These are phyloP conservation scores for Oscarella lobularis DNA, from an alignment of 37 sponge, comb jelly and placozoan species.

Conservation along the genomic window DNA sequence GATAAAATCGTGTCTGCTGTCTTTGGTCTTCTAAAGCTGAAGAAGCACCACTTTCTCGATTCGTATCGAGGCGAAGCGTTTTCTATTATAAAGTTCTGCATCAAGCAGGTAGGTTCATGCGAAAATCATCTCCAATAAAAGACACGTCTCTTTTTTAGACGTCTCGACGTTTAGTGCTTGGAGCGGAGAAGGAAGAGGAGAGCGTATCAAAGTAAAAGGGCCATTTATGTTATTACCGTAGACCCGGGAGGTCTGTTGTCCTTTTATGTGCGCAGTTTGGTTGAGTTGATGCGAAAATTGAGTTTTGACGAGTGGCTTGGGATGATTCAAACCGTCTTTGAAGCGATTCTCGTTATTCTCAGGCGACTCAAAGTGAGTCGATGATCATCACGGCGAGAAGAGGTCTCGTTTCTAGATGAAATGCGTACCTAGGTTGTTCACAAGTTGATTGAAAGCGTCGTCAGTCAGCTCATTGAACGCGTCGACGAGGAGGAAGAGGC, in stretches of 20 bases:
- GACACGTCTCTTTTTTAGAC: not conserved
- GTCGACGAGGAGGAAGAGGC: too few relatives aligned
- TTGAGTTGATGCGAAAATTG: slow-evolving; percentile 44
- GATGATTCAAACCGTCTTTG: slow-evolving; percentile 41
- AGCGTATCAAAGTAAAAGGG: slow-evolving; percentile 9
- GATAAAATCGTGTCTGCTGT: not conserved
- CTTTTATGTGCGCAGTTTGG: slow-evolving; percentile 9
- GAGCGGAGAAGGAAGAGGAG: slow-evolving; percentile 11
- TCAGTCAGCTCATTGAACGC: too few relatives aligned
- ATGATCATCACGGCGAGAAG: too few relatives aligned
- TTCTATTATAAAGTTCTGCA: slow-evolving; percentile 15
- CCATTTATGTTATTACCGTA: not conserved
- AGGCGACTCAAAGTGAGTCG: not conserved
- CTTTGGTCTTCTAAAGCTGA: not conserved
- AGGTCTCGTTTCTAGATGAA: too few relatives aligned
- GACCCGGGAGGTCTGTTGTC: not conserved
- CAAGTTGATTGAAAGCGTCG: not conserved
- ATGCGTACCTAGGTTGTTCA: not conserved
- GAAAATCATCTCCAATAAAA: too few relatives aligned
- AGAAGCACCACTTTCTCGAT: not conserved
- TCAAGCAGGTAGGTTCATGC: slow-evolving; percentile 13
- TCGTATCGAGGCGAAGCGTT: slow-evolving; percentile 12
- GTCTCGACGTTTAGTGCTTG: not conserved
- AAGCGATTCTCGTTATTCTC: slow-evolving; percentile 9
- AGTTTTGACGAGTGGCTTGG: slow-evolving; percentile 47